Conservation (phyloP, 1,140 invertebrate species). For the Bombus consobrinus region DNA sequence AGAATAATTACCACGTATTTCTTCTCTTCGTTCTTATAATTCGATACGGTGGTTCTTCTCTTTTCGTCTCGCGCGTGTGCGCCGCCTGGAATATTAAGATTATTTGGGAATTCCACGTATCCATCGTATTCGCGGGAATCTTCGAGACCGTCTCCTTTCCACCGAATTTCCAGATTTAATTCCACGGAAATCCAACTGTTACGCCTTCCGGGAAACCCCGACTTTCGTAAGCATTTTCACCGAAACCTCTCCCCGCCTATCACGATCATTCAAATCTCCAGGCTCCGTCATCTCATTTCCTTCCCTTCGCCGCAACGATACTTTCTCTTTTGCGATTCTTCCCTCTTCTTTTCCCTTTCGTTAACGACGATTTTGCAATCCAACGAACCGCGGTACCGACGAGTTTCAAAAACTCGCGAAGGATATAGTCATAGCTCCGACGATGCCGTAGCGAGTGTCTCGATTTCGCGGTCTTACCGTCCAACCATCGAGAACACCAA, state of each 20-base stretch:
- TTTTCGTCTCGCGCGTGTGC: rapidly evolving
- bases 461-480: no score
- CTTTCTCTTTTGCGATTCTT: background rate
- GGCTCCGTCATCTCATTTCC: background rate
- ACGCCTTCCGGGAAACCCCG: background rate
- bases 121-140: background rate
- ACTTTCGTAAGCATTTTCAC: background rate
- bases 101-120: background rate
- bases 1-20: no score
- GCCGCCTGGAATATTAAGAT: background rate
- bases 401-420: no score
- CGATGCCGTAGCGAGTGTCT: rapidly evolving
- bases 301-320: background rate
- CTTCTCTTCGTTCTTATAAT: no score
- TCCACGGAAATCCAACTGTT: background rate
- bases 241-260: background rate
- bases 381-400: no score
- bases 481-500: no score
- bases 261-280: background rate
- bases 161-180: background rate
- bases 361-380: no score
- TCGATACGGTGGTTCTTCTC: rapidly evolving
- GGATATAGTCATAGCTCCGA: rapidly evolving
- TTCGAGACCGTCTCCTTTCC: background rate
- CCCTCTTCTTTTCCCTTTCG: background rate